phyloP scores from a whole-genome alignment of 2,888 invertebrate species.

The Tricholauxania praeusta region DNA sequence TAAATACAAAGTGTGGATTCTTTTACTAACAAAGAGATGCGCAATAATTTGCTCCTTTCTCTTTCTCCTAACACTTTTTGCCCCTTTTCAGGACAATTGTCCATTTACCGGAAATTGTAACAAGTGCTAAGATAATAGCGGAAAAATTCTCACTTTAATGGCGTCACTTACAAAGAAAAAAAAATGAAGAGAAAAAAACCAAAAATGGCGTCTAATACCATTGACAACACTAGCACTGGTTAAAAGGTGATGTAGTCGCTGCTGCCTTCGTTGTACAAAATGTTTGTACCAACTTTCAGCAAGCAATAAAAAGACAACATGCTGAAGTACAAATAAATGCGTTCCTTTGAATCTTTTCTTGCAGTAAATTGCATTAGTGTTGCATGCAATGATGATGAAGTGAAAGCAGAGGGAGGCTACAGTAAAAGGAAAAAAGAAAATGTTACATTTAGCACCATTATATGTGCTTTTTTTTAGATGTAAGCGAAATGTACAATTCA shows the following conservation, averaged over 20 bases:
- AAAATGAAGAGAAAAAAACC: neutral
- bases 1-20: neutral
- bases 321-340: neutral
- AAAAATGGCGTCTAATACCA: neutral
- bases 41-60: neutral
- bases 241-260: constrained; percentile 5
- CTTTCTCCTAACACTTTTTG: neutral
- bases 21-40: constrained; percentile 1
- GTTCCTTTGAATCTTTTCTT: constrained; percentile 17
- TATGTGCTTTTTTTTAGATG: constrained; percentile 6
- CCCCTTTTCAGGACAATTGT: neutral
- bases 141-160: constrained; percentile 25
- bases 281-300: neutral
- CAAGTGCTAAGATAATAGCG: constrained; percentile 30
- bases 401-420: neutral
- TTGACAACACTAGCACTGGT: constrained; percentile 15
- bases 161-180: constrained; percentile 9
- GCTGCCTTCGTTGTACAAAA: neutral
- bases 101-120: constrained; percentile 23
- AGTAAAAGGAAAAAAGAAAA: neutral
- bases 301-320: neutral
- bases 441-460: constrained; percentile 23
- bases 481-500: constrained; percentile 17
- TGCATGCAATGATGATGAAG: neutral
- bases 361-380: constrained; percentile 18